Evolutionary conservation across 2,797 vertebrate species (phyloP).

Genomic region (Smutsia temminckii): DNA sequence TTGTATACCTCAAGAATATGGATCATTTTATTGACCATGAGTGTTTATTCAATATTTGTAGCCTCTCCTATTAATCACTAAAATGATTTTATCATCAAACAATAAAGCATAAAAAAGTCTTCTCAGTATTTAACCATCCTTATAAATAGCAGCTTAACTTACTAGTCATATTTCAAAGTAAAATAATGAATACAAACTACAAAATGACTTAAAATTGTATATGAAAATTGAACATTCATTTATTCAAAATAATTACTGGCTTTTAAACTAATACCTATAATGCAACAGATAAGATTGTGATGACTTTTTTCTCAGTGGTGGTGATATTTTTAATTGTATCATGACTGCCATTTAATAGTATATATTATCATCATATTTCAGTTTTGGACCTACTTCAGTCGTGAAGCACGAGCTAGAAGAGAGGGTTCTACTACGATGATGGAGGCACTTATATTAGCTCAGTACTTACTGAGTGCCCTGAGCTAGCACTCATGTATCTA

Average conservation of each 20-base stretch:
- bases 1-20: neutral
- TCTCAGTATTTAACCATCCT: neutral
- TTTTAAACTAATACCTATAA: neutral
- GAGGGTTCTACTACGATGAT: neutral
- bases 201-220: neutral
- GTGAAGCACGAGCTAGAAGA: neutral
- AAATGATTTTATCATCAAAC: neutral
- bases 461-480: neutral
- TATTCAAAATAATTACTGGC: neutral
- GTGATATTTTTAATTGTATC: neutral
- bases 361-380: neutral
- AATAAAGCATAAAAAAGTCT: neutral
- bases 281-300: neutral
- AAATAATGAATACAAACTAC: neutral
- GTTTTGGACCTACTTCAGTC: neutral
- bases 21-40: neutral
- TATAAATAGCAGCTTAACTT: neutral
- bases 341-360: neutral
- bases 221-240: neutral
- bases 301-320: neutral
- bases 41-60: neutral
- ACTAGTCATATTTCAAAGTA: neutral
- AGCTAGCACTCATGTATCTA: neutral
- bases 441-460: neutral
- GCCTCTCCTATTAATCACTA: neutral